A percentile compares a stretch with the other conserved stretches of the same genome.
phyloP scores from a whole-genome alignment of 2,113 vertebrate species.

The Ascaphus truei region DNA sequence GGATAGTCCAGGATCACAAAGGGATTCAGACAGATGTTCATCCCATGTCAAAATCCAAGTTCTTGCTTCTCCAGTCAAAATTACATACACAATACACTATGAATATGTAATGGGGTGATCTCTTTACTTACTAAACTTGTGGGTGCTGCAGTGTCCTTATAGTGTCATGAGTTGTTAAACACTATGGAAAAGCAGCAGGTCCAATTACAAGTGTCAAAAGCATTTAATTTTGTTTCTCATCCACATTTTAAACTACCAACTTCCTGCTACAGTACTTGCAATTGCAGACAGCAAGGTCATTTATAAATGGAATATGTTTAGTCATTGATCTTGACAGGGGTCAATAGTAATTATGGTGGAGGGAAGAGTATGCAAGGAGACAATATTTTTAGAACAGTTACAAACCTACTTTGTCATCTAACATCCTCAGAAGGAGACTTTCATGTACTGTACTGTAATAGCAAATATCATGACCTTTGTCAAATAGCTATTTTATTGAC shows the following conservation, averaged over 20 bases:
- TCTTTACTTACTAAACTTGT: background rate
- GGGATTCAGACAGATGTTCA: no score
- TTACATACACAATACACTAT: no score
- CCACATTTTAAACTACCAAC: background rate
- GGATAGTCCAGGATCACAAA: no score
- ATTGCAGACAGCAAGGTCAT: slow-evolving; percentile 10
- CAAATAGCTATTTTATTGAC: background rate
- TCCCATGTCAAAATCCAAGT: no score
- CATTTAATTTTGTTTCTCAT: slow-evolving; percentile 6
- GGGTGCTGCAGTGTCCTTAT: background rate
- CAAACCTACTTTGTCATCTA: slow-evolving; percentile 15
- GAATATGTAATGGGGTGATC: background rate
- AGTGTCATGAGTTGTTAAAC: background rate
- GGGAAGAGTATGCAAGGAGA: background rate
- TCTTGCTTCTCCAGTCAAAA: no score
- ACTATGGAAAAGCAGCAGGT: background rate
- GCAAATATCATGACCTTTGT: slow-evolving; percentile 13
- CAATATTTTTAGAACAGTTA: slow-evolving; percentile 20
- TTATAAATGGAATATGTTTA: slow-evolving; percentile 22
- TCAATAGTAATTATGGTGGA: slow-evolving; percentile 16
- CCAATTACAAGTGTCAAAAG: background rate
- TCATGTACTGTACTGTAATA: background rate
- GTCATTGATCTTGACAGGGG: slow-evolving; percentile 8
- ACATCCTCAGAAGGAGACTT: slow-evolving; percentile 8
- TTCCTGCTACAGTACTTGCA: background rate